A percentile compares a stretch with the other conserved stretches of the same genome.
These are phyloP conservation scores for Lycia hirtaria DNA, from an alignment of 2,888 invertebrate species.

Conservation along the genomic window DNA sequence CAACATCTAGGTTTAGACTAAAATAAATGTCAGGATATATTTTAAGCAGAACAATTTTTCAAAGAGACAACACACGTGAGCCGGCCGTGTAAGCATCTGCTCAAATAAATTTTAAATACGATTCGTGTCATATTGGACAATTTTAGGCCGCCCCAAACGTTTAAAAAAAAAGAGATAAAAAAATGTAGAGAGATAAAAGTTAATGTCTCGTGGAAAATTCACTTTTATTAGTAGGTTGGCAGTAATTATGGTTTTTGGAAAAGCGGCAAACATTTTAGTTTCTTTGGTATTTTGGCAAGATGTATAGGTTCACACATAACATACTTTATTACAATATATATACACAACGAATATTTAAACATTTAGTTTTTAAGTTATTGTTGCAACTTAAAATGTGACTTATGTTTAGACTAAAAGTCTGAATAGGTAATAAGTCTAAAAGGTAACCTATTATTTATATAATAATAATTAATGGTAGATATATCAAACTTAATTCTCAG, in stretches of 20 bases:
- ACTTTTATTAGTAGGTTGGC: slow-evolving; percentile 47
- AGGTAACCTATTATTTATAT: too few species aligned
- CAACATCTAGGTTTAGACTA: neutral
- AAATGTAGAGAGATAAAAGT: too few species aligned
- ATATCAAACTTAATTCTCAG: too few species aligned
- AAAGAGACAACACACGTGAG: slow-evolving; percentile 34
- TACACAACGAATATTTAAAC: too few species aligned
- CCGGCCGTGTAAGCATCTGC: slow-evolving; percentile 50
- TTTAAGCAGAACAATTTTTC: slow-evolving; percentile 20
- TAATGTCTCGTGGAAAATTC: slow-evolving; percentile 59
- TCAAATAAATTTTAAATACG: slow-evolving; percentile 61
- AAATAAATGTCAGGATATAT: slow-evolving; percentile 7
- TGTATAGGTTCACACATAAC: too few species aligned
- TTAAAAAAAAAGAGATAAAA: slow-evolving; percentile 59
- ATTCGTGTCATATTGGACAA: slow-evolving; percentile 65
- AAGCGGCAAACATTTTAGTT: slow-evolving; percentile 29
- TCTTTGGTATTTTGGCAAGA: neutral
- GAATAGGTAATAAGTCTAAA: too few species aligned
- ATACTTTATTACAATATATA: too few species aligned
- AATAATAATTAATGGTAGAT: too few species aligned
- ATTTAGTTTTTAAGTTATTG: too few species aligned
- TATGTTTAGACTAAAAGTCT: too few species aligned
- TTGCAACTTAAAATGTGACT: too few species aligned
- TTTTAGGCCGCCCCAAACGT: slow-evolving; percentile 63
- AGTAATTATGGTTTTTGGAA: slow-evolving; percentile 43